Conservation (phyloP, 1,140 invertebrate species). For the Penaeus chinensis region DNA sequence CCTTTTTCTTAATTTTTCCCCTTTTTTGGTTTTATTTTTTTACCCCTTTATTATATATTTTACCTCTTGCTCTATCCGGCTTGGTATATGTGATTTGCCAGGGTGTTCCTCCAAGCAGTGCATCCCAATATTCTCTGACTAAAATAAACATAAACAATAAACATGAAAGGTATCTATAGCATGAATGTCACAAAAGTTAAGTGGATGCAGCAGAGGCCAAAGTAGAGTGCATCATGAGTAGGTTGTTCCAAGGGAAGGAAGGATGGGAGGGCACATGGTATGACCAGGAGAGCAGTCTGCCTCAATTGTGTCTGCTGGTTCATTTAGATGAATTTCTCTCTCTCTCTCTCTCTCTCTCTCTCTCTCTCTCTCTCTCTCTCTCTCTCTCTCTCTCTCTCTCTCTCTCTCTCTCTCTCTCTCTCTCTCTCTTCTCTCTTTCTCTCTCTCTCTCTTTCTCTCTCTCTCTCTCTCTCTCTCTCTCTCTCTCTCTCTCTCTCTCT, state of each 20-base stretch:
- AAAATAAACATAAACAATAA: too few species aligned
- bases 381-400: background rate
- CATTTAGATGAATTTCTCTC: too few species aligned
- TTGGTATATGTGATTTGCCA: slow-evolving; percentile 1
- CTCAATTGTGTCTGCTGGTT: too few species aligned
- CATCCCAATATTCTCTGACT: too few species aligned
- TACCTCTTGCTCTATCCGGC: background rate
- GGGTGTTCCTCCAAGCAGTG: background rate
- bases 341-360: background rate
- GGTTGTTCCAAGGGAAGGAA: too few species aligned
- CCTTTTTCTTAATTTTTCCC: too few species aligned
- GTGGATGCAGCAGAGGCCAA: too few species aligned
- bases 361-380: background rate
- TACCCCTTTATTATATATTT: slow-evolving; percentile 1
- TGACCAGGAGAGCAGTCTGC: too few species aligned
- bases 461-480: background rate
- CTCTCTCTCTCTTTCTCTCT: background rate
- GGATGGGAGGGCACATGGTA: too few species aligned
- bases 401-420: slow-evolving; percentile 14
- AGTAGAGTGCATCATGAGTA: too few species aligned
- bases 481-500: background rate
- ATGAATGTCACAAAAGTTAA: too few species aligned
- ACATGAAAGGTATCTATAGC: too few species aligned
- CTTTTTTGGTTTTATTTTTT: background rate
- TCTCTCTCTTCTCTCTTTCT: background rate